Conservation (phyloP, 2,113 vertebrate species). For the Amazona vittata region DNA sequence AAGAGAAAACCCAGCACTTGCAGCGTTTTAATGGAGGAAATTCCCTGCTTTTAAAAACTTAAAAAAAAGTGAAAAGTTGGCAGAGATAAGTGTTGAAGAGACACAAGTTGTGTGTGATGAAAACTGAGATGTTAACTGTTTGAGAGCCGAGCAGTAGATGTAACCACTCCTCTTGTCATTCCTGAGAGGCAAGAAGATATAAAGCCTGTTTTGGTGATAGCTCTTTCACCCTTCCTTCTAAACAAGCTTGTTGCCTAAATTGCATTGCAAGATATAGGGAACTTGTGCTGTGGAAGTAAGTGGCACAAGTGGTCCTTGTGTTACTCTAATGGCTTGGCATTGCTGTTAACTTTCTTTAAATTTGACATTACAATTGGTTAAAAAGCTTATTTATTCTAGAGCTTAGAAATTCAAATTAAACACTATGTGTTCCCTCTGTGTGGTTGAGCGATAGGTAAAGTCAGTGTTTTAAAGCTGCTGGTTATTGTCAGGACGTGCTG, state of each 20-base stretch:
- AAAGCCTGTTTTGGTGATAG: neutral
- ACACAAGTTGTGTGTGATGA: neutral
- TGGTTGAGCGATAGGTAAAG: neutral
- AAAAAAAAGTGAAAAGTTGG: neutral
- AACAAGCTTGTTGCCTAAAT: neutral
- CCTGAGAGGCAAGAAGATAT: neutral
- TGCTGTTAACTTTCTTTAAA: neutral
- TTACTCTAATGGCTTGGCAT: neutral
- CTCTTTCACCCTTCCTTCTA: neutral
- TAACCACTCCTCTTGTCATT: neutral
- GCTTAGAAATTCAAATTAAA: neutral
- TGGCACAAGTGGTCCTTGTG: neutral
- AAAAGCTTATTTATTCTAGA: neutral
- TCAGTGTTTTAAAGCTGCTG: neutral
- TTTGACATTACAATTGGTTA: neutral
- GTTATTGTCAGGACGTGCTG: neutral
- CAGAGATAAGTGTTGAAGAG: neutral
- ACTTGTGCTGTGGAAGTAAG: neutral
- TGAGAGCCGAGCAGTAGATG: neutral
- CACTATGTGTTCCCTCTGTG: neutral
- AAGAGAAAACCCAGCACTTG: neutral
- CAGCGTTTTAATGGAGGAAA: neutral
- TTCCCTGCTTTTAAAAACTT: neutral
- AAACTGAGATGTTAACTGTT: neutral
- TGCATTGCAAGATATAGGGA: neutral